Conservation (phyloP, 2,797 vertebrate genomes). For the Tragelaphus eurycerus region DNA sequence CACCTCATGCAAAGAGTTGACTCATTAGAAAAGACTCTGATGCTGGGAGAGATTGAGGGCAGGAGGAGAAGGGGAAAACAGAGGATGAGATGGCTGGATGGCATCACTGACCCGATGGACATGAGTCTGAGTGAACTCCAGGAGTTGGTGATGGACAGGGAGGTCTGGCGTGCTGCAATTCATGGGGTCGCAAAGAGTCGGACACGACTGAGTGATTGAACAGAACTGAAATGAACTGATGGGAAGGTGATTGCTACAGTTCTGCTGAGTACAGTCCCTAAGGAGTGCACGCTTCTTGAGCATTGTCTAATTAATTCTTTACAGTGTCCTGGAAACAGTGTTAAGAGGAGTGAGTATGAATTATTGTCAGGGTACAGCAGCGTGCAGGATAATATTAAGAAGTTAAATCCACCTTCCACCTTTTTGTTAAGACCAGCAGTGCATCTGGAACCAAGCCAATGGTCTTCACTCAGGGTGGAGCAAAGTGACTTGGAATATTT, state of each 20-base stretch:
- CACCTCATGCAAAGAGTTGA: too few relatives aligned
- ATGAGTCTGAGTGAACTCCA: too few relatives aligned
- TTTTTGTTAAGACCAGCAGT: background rate
- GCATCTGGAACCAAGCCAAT: background rate
- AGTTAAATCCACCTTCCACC: background rate
- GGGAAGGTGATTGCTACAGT: background rate
- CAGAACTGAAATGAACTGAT: too few relatives aligned
- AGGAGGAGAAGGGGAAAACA: too few relatives aligned
- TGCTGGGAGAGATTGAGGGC: too few relatives aligned
- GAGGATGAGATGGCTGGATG: too few relatives aligned
- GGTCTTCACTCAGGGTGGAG: background rate
- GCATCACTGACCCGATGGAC: too few relatives aligned
- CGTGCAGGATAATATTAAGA: background rate
- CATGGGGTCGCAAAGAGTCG: rapidly evolving
- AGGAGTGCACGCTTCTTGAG: background rate
- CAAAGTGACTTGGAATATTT: background rate
- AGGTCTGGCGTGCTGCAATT: too few relatives aligned
- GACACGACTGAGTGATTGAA: too few relatives aligned
- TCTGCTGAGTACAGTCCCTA: background rate
- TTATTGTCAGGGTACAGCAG: background rate
- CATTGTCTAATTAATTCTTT: background rate
- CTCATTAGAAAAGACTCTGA: too few relatives aligned
- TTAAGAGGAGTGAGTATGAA: background rate
- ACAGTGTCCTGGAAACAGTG: background rate
- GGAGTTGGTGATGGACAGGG: too few relatives aligned